Percentiles rank a stretch among this genome's conserved stretches.
These are phyloP conservation scores for Pachypanchax playfairii DNA, from an alignment of 2,113 vertebrate species.

Conservation along the genomic window DNA sequence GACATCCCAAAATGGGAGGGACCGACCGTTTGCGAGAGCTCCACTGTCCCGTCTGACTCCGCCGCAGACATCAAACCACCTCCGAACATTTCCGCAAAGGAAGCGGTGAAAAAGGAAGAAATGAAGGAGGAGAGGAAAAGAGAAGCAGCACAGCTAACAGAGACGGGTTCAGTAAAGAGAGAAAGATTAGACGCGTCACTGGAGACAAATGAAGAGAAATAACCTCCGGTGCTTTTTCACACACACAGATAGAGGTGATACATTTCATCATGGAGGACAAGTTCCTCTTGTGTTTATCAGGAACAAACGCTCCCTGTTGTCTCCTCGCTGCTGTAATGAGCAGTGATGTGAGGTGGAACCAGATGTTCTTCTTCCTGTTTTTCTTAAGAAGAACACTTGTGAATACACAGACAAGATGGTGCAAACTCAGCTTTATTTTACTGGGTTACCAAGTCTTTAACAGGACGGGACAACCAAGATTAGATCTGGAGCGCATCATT, in stretches of 20 bases:
- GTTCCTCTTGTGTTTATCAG: background rate
- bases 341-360: conserved; percentile 6
- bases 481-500: conserved; percentile 23
- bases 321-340: background rate
- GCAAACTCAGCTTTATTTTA: background rate
- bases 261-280: conserved; percentile 13
- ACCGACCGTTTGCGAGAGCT: conserved; percentile 81
- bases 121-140: conserved; percentile 69
- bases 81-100: conserved; percentile 7
- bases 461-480: conserved; percentile 1
- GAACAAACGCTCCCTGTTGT: conserved; percentile 10
- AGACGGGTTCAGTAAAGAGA: conserved; percentile 56
- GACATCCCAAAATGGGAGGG: conserved; percentile 89
- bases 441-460: background rate
- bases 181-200: conserved; percentile 49
- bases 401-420: background rate
- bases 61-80: conserved; percentile 25
- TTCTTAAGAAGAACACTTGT: background rate
- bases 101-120: conserved; percentile 53
- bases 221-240: conserved; percentile 27
- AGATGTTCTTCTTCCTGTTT: background rate
- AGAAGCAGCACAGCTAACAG: conserved; percentile 20
- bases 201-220: conserved; percentile 38
- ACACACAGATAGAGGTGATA: background rate
- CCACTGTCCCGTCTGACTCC: conserved; percentile 28